Percentiles rank a stretch among this genome's conserved stretches.
phyloP scores from a whole-genome alignment of 2,113 vertebrate species.

The Rynchops niger region DNA sequence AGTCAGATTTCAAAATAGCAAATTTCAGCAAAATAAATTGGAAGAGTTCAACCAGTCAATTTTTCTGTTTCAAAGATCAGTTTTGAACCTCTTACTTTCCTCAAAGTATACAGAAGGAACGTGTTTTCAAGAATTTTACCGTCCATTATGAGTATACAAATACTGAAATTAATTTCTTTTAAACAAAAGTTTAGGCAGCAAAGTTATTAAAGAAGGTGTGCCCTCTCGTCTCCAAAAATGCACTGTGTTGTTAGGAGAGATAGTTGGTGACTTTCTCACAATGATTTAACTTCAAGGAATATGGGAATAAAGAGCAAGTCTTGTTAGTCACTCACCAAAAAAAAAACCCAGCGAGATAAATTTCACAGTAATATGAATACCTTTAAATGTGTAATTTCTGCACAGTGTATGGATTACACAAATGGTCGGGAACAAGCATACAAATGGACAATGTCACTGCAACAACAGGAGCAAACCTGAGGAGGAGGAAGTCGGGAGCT shows the following conservation, averaged over 20 bases:
- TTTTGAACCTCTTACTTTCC: not conserved
- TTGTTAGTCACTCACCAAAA: not conserved
- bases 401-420: not conserved
- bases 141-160: not conserved
- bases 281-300: not conserved
- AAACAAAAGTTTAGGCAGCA: not conserved
- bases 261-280: not conserved
- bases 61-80: not conserved
- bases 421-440: not conserved
- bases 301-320: not conserved
- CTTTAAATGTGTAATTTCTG: not conserved
- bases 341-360: not conserved
- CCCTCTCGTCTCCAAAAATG: not conserved
- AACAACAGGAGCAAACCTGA: not conserved
- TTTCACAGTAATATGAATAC: not conserved
- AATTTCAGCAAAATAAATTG: slow-evolving; percentile 16
- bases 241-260: not conserved
- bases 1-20: slow-evolving; percentile 8
- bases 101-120: not conserved
- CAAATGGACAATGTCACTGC: rapidly evolving
- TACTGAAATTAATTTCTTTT: not conserved
- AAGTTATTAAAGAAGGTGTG: not conserved
- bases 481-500: not conserved
- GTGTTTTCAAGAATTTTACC: not conserved
- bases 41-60: not conserved